Percentiles rank a stretch among this genome's conserved stretches.
These are phyloP conservation scores for Chaetodon trifasciatus DNA, from an alignment of 2,797 vertebrate genomes.

Conservation along the genomic window DNA sequence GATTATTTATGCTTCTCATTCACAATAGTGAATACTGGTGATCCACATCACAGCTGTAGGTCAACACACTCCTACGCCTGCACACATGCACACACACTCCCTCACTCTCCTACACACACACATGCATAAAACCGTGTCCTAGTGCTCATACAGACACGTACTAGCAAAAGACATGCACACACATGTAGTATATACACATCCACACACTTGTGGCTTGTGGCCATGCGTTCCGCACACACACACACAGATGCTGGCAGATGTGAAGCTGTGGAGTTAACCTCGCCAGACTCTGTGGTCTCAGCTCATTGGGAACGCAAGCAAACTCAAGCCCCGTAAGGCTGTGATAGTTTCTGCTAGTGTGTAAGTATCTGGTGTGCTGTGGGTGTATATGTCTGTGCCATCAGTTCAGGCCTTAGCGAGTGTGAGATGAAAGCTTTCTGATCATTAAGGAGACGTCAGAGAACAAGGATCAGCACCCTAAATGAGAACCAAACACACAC, in stretches of 20 bases:
- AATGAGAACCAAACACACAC: conserved; percentile 14
- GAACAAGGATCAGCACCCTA: conserved; percentile 8
- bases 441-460: conserved; percentile 31
- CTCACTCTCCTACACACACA: conserved; percentile 19
- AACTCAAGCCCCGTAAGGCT: conserved; percentile 33
- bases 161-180: conserved; percentile 11
- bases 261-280: conserved; percentile 10
- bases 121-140: conserved; percentile 24
- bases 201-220: conserved; percentile 6
- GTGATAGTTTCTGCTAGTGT: conserved; percentile 9
- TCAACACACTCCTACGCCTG: conserved; percentile 37
- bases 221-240: conserved; percentile 19
- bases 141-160: conserved; percentile 28
- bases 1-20: conserved; percentile 75
- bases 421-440: conserved; percentile 23
- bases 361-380: conserved; percentile 16
- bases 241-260: conserved; percentile 41
- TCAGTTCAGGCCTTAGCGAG: conserved; percentile 22
- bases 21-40: conserved; percentile 64
- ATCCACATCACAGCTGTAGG: conserved; percentile 75
- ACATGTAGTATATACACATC: conserved; percentile 13
- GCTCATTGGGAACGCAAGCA: conserved; percentile 68
- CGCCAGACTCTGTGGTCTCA: conserved; percentile 61
- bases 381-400: conserved; percentile 8
- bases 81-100: not conserved